Conservation (phyloP, 2,797 vertebrate genomes). For the Scomberomorus guttatus region DNA sequence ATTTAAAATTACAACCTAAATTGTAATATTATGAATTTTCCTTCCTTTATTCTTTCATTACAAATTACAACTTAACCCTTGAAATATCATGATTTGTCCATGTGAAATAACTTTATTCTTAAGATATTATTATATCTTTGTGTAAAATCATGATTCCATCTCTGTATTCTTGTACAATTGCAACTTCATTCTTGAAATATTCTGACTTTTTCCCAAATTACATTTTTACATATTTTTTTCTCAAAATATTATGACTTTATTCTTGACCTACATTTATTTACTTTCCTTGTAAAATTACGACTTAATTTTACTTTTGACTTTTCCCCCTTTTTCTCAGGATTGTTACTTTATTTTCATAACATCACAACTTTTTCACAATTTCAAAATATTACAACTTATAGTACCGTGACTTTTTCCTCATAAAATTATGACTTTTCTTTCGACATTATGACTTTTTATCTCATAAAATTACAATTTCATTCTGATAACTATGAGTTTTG, state of each 20-base stretch:
- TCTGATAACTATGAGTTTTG: not conserved
- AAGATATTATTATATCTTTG: not conserved
- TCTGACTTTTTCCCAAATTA: too few species aligned
- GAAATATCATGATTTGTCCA: not conserved
- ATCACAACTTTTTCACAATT: too few species aligned
- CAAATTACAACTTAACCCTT: not conserved
- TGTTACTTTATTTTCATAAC: too few species aligned
- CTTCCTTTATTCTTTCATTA: not conserved
- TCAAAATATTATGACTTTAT: not conserved
- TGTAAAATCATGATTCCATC: not conserved
- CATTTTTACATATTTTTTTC: not conserved
- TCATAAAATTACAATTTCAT: not conserved
- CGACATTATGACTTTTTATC: not conserved
- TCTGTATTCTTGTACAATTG: not conserved
- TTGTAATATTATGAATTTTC: not conserved
- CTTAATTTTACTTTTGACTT: not conserved
- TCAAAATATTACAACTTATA: too few species aligned
- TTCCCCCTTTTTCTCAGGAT: not conserved
- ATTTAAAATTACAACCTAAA: conserved; percentile 2
- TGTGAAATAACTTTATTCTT: not conserved
- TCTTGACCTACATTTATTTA: not conserved
- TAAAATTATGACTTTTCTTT: too few species aligned
- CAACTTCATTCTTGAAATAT: not conserved
- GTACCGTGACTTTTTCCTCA: too few species aligned
- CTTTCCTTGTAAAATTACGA: not conserved